Evolutionary conservation across 1,140 invertebrate genomes (phyloP).

Genomic region (Nasonia giraulti): DNA sequence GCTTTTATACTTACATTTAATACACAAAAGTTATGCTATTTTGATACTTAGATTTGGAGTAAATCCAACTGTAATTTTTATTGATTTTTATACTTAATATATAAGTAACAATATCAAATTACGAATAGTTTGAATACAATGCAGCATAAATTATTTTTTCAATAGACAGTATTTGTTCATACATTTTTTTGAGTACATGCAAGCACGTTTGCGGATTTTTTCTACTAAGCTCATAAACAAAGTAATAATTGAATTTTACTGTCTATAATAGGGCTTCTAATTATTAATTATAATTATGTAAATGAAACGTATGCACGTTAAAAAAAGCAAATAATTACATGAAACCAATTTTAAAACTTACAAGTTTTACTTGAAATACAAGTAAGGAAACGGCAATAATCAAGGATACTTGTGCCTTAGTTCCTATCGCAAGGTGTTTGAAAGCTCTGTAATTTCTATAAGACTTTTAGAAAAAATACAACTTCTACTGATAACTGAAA

Average conservation of each 20-base stretch:
- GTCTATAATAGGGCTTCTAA: not conserved
- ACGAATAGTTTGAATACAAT: not conserved
- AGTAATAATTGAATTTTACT: not conserved
- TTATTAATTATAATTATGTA: not conserved
- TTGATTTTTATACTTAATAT: not conserved
- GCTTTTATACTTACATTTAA: conserved; percentile 43
- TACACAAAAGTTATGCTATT: not conserved
- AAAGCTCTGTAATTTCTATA: conserved; percentile 40
- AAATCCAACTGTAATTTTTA: not conserved
- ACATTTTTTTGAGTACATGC: not conserved
- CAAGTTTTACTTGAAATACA: conserved; percentile 53
- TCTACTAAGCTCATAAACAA: not conserved
- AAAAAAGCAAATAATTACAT: not conserved
- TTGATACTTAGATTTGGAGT: conserved; percentile 11
- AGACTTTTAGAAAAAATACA: conserved; percentile 32
- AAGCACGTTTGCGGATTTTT: not conserved
- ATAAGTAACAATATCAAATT: not conserved
- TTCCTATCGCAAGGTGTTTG: conserved; percentile 52
- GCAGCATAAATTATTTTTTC: not conserved
- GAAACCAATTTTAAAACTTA: not conserved
- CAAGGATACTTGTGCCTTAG: conserved; percentile 55
- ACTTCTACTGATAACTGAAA: conserved; percentile 23
- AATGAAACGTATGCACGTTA: not conserved
- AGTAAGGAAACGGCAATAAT: conserved; percentile 20
- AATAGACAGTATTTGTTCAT: too few species aligned